Percentiles rank a stretch among this genome's conserved stretches.
Conservation (phyloP, 2,113 vertebrate species). For the Bungarus multicinctus region DNA sequence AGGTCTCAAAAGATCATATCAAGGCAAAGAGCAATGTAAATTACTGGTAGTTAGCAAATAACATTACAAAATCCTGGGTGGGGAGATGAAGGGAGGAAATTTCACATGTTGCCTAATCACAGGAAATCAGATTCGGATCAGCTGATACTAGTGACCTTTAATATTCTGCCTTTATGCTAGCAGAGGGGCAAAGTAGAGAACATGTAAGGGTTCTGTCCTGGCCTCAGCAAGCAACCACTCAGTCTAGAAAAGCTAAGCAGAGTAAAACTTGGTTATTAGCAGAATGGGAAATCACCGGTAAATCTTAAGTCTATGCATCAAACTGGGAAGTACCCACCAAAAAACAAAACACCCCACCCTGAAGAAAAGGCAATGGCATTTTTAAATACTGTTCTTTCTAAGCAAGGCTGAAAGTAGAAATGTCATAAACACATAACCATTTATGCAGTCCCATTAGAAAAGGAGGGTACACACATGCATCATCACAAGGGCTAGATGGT, state of each 20-base stretch:
- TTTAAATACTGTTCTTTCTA: neutral
- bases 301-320: neutral
- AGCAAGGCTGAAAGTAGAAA: neutral
- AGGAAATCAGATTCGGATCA: slow-evolving; percentile 23
- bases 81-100: neutral
- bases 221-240: neutral
- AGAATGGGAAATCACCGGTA: neutral
- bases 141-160: neutral
- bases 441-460: neutral
- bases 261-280: neutral
- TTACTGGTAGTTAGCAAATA: slow-evolving; percentile 33
- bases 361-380: neutral
- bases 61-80: slow-evolving; percentile 28
- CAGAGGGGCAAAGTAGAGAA: slow-evolving; percentile 1
- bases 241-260: neutral
- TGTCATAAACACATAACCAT: neutral
- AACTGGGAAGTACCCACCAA: neutral
- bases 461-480: neutral
- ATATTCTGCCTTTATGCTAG: slow-evolving; percentile 1
- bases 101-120: neutral
- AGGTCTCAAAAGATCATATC: slow-evolving; percentile 39
- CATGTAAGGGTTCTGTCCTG: neutral
- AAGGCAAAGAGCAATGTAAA: slow-evolving; percentile 44
- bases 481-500: too few relatives aligned
- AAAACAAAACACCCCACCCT: neutral